Base-by-base conservation (phyloP, 2,888 invertebrate genomes). In the Eudemis profundana region DNA sequence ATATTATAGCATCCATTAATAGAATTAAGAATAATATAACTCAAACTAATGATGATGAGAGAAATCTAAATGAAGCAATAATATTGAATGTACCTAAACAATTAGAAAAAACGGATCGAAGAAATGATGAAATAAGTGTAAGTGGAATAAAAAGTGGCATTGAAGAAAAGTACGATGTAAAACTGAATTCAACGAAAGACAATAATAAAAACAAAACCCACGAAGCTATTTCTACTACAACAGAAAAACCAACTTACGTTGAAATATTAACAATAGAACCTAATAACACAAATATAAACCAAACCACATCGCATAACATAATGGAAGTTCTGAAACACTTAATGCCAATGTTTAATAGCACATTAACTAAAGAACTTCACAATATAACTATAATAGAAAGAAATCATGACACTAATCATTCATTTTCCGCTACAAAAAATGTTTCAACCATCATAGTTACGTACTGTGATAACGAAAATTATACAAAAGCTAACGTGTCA, bases 381-480 rank as follows among this genome's bases (percentile, higher is more conserved):
- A 91, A 91, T 49, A 86, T 92, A 27, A 92, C 91, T 1, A 85
- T 92, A 3, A 89, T 91, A 60, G 91, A 90, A 73, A 85, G 82
- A 66, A 87, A 88, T 70, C 82, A 82, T 12, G 83, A 82, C n/a
- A 86, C 83, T 47, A 89, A 90, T 61, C 85, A 86, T 69, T 84
- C 90, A 0, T 84, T 83, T 68, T 78, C 85, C 0, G 84, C 85
- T 19, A 86, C 84, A 0, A 90, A 87, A 69, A 92, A 92, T 42
- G 80, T 90, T 15, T 91, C 92, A 1, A 90, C 90, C 2, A 86
- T 92, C 3, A 80, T 92, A 0, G 87, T 92, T 0, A 89, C 90
- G 33, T 92, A 90, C 68, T 92, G 91, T 72, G 89, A 90, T 69
- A 87, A 87, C 53, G 79, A 81, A 10, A 87, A 88, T 61, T 70